Percentiles rank a stretch among this genome's conserved stretches.
phyloP scores from a whole-genome alignment of 2,113 vertebrate genomes.

The Erpornis zantholeuca region DNA sequence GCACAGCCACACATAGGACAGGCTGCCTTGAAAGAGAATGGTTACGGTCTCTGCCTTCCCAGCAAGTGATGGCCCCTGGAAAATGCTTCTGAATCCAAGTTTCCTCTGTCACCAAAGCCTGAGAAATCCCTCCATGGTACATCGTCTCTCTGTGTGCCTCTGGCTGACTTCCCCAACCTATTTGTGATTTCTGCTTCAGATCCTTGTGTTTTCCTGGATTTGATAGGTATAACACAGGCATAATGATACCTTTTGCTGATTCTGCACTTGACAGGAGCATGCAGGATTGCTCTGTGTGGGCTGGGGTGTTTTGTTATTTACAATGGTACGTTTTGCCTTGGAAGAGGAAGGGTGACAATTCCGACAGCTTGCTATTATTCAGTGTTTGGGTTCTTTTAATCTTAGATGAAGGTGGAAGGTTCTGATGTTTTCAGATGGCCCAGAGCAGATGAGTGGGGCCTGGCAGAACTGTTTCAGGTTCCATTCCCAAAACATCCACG shows the following conservation, averaged over 20 bases:
- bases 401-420: accelerated
- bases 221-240: background rate
- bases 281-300: background rate
- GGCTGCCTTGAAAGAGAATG: background rate
- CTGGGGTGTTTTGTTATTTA: background rate
- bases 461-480: background rate
- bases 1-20: background rate
- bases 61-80: background rate
- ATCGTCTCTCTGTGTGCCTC: background rate
- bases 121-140: background rate
- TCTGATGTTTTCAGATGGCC: background rate
- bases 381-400: background rate
- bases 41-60: background rate
- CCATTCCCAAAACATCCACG: background rate
- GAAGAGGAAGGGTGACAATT: background rate
- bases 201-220: background rate
- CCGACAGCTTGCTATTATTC: background rate
- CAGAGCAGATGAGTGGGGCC: background rate
- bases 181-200: background rate
- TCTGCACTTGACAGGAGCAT: background rate
- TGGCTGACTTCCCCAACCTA: background rate
- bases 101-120: background rate
- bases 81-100: background rate
- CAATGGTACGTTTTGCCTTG: background rate
- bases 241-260: background rate